phyloP scores from a whole-genome alignment of 2,888 invertebrate species.

The Imbricaverruca yamaguchii region DNA sequence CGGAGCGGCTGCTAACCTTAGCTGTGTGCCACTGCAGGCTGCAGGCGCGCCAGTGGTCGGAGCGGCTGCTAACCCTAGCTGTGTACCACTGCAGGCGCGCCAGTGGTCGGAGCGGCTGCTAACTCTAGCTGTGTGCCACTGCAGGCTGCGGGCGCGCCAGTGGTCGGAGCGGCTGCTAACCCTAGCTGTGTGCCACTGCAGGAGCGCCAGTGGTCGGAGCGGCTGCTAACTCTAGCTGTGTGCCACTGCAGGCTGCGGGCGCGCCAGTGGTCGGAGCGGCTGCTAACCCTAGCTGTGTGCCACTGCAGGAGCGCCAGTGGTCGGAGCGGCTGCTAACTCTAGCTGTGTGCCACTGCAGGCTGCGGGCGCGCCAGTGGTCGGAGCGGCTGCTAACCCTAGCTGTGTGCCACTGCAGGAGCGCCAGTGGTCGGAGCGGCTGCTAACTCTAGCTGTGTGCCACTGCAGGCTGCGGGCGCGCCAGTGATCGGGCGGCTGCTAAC shows the following conservation, averaged over 20 bases:
- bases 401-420: slow-evolving; percentile 56
- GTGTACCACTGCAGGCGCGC: slow-evolving; percentile 56
- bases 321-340: slow-evolving; percentile 53
- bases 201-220: slow-evolving; percentile 89
- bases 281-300: not conserved
- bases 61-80: slow-evolving; percentile 41
- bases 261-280: slow-evolving; percentile 83
- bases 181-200: slow-evolving; percentile 39
- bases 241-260: slow-evolving; percentile 62
- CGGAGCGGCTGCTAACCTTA: slow-evolving; percentile 49
- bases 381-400: slow-evolving; percentile 44
- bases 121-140: not conserved
- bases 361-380: slow-evolving; percentile 93
- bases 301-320: slow-evolving; percentile 79
- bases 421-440: slow-evolving; percentile 73
- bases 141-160: slow-evolving; percentile 78
- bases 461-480: slow-evolving; percentile 78
- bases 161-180: slow-evolving; percentile 65
- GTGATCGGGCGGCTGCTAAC: slow-evolving; percentile 60
- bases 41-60: slow-evolving; percentile 91
- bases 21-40: slow-evolving; percentile 49
- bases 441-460: not conserved
- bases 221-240: slow-evolving; percentile 34
- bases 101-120: slow-evolving; percentile 73
- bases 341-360: slow-evolving; percentile 45